phyloP scores from a whole-genome alignment of 2,888 invertebrate species.

The Pecten maximus region DNA sequence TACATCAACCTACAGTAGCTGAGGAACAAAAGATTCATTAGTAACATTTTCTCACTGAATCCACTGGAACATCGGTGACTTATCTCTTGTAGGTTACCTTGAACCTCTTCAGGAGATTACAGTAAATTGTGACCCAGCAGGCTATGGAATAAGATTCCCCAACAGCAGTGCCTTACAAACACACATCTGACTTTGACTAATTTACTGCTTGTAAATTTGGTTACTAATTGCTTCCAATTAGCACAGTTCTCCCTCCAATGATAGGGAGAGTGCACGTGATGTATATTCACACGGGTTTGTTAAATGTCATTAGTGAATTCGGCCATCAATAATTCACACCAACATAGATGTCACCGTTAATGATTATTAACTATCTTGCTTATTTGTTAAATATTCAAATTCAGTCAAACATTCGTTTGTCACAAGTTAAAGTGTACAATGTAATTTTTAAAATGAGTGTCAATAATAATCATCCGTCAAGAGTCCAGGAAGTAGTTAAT shows the following conservation, averaged over 20 bases:
- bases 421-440: background rate
- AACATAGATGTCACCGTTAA: background rate
- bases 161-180: background rate
- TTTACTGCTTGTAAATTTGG: background rate
- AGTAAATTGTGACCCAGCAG: too few relatives aligned
- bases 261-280: background rate
- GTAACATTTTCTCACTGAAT: too few relatives aligned
- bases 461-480: background rate
- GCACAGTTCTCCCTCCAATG: background rate
- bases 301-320: background rate
- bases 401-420: background rate
- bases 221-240: constrained; percentile 15
- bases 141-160: background rate
- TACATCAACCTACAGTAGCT: too few relatives aligned
- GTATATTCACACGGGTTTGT: background rate
- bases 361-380: background rate
- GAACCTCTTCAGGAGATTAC: background rate
- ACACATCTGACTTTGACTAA: background rate
- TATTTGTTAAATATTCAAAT: background rate
- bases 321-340: background rate
- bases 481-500: background rate
- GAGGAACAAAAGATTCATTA: too few relatives aligned
- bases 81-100: background rate
- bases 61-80: too few relatives aligned
- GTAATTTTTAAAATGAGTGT: background rate